Conservation (phyloP, 2,797 vertebrate genomes). For the Pseudochromis fuscus region DNA sequence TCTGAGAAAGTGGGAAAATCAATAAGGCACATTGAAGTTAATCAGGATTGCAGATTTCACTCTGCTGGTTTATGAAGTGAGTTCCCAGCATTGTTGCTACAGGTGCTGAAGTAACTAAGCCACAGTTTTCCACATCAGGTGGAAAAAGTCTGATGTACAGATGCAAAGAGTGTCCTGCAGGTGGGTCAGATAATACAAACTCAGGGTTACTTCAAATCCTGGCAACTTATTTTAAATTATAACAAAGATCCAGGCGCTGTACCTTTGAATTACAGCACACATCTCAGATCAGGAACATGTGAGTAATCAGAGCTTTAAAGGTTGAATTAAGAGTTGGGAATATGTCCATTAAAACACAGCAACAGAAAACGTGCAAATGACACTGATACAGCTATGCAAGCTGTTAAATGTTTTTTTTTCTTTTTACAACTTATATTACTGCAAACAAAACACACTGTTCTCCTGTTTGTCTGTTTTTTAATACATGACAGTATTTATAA, state of each 20-base stretch:
- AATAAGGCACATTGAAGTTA: slow-evolving; percentile 22
- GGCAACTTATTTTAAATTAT: no score
- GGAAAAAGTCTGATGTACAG: no score
- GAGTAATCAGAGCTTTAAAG: neutral
- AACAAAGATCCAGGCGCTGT: neutral
- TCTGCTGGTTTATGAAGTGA: slow-evolving; percentile 4
- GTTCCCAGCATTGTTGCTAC: neutral
- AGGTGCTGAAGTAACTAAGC: slow-evolving; percentile 2
- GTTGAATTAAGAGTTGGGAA: neutral
- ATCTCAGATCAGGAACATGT: neutral
- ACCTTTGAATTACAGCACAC: no score
- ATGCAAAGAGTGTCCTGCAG: neutral
- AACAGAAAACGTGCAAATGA: neutral
- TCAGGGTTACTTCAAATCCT: neutral
- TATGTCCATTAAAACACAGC: neutral
- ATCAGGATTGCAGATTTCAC: slow-evolving; percentile 25
- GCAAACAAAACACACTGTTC: no score
- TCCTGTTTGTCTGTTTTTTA: no score
- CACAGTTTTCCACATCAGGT: no score
- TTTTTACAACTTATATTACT: no score
- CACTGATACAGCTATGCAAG: no score
- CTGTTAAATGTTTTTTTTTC: no score
- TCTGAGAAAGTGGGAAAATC: slow-evolving; percentile 25
- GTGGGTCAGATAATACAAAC: neutral
- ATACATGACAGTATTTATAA: no score